These are phyloP conservation scores for Epistrophella euchroma DNA, from an alignment of 2,888 invertebrate species.

Conservation along the genomic window DNA sequence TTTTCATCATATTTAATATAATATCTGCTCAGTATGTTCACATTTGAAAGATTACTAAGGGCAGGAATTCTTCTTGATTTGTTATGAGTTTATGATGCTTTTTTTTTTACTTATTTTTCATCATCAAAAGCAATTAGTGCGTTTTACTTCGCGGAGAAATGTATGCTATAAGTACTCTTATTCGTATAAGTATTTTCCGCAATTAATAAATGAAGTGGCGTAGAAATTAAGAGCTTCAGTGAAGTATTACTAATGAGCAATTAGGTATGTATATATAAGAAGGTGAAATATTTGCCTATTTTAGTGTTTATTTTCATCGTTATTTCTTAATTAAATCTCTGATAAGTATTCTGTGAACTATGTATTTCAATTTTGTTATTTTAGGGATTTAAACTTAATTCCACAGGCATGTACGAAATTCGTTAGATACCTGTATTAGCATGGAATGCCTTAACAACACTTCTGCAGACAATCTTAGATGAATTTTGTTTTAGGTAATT, in stretches of 20 bases:
- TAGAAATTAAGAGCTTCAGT: constrained; percentile 22
- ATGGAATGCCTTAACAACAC: not conserved
- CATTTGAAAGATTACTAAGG: not conserved
- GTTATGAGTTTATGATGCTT: not conserved
- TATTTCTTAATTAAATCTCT: constrained; percentile 11
- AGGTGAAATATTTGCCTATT: not conserved
- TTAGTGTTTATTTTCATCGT: not conserved
- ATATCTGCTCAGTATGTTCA: not conserved
- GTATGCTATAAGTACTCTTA: not conserved
- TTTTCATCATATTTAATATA: constrained; percentile 36
- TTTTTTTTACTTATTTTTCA: not conserved
- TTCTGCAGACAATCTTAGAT: no score
- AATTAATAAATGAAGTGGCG: constrained; percentile 14
- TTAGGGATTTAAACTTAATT: not conserved
- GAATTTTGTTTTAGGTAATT: no score
- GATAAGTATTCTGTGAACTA: not conserved
- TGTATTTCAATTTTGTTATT: not conserved
- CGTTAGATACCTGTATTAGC: not conserved
- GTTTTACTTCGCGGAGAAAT: constrained; percentile 7
- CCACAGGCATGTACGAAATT: not conserved
- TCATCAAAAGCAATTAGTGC: constrained; percentile 23
- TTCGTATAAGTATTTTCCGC: constrained; percentile 6
- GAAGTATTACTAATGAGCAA: constrained; percentile 25
- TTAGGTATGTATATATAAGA: not conserved
- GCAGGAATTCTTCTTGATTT: not conserved